These are phyloP conservation scores for Suncus etruscus DNA, from an alignment of 2,113 vertebrate species.

Conservation along the genomic window DNA sequence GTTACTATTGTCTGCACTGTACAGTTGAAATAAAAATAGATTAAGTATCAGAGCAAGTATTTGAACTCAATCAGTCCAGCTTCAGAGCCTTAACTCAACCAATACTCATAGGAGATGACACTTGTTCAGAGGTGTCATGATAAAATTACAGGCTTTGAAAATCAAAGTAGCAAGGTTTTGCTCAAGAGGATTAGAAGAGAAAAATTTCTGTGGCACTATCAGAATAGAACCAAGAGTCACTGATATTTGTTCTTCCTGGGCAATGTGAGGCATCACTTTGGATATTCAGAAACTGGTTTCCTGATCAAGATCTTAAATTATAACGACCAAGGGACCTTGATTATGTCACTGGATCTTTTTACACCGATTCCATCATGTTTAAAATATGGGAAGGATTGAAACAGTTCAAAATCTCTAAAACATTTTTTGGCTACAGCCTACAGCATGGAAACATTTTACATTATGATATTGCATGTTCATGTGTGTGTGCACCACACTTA, in stretches of 20 bases:
- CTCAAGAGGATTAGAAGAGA: not conserved
- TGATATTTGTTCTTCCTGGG: constrained; percentile 8
- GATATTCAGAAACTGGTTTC: not conserved
- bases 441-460: constrained; percentile 44
- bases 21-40: not conserved
- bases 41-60: constrained; percentile 13
- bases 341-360: constrained; percentile 8
- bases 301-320: not conserved
- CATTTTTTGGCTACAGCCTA: not conserved
- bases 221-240: not conserved
- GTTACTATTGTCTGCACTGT: constrained; percentile 18
- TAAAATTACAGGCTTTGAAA: constrained; percentile 18
- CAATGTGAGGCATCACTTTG: not conserved
- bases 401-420: not conserved
- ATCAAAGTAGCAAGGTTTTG: not conserved
- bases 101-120: not conserved
- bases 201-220: not conserved
- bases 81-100: constrained; percentile 16
- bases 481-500: not conserved
- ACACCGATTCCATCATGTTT: constrained; percentile 31
- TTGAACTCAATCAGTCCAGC: not conserved
- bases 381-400: not conserved
- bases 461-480: not conserved
- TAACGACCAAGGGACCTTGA: not conserved
- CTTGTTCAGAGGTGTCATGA: not conserved